These are phyloP conservation scores for Ictidomys tridecemlineatus DNA, from an alignment of 2,113 vertebrate species.

Conservation along the genomic window DNA sequence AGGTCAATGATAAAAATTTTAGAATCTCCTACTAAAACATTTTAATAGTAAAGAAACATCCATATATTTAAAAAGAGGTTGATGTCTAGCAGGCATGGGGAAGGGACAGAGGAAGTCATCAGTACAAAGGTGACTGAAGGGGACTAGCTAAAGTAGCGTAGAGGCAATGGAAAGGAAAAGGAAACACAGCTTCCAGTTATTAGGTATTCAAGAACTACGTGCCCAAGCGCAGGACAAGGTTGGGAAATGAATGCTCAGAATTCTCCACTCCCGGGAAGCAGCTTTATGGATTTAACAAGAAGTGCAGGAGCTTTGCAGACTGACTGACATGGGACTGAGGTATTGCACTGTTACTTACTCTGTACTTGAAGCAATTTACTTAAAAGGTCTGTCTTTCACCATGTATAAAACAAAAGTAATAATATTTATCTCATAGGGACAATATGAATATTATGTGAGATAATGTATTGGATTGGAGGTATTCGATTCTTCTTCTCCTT, in stretches of 20 bases:
- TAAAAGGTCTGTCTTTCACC: neutral
- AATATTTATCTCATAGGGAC: neutral
- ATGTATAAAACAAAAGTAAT: neutral
- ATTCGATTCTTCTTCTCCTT: neutral
- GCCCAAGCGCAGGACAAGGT: neutral
- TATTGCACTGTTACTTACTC: neutral
- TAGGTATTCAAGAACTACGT: neutral
- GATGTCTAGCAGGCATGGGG: too few relatives aligned
- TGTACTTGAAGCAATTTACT: neutral
- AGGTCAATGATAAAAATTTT: neutral
- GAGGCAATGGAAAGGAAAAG: neutral
- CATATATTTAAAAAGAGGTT: neutral
- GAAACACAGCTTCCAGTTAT: neutral
- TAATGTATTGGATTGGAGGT: neutral
- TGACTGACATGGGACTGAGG: neutral
- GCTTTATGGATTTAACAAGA: neutral
- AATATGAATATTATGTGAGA: neutral
- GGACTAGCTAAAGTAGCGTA: too few relatives aligned
- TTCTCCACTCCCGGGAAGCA: neutral
- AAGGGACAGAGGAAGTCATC: neutral
- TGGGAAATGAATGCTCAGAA: neutral
- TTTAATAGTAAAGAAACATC: neutral
- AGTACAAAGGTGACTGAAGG: neutral
- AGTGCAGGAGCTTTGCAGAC: neutral
- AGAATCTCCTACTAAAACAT: neutral